phyloP scores from a whole-genome alignment of 2,113 vertebrate species.

The Mungos mungo region DNA sequence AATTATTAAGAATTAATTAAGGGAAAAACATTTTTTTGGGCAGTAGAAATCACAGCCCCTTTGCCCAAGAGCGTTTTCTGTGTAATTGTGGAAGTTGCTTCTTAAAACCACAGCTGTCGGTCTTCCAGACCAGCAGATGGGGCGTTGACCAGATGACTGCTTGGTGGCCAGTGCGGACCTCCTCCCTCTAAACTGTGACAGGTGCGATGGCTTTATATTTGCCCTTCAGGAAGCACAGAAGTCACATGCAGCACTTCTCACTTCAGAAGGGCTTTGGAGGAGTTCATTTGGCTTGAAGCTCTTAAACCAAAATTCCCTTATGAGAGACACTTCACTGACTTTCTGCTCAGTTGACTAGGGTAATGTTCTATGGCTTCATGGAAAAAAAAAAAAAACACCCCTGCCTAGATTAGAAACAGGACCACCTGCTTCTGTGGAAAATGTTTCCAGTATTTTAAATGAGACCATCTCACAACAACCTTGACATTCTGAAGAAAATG shows the following conservation, averaged over 20 bases:
- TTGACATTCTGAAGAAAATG: not conserved
- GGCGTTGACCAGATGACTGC: not conserved
- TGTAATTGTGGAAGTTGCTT: not conserved
- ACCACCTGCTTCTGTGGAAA: not conserved
- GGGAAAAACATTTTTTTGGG: not conserved
- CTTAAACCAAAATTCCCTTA: not conserved
- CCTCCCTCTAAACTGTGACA: not conserved
- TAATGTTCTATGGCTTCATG: not conserved
- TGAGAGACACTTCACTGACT: not conserved
- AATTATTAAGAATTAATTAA: slow-evolving; percentile 9
- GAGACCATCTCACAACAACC: not conserved
- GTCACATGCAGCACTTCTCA: not conserved
- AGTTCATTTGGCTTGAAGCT: not conserved
- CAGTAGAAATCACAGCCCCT: not conserved
- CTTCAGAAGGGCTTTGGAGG: not conserved
- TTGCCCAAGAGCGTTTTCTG: not conserved
- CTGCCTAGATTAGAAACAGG: not conserved
- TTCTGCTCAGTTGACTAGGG: not conserved
- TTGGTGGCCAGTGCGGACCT: not conserved
- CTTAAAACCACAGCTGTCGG: not conserved
- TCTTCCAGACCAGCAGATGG: not conserved
- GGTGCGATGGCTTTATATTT: not conserved
- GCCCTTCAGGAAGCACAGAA: not conserved
- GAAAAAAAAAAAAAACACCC: not conserved
- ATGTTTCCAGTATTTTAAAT: not conserved